Evolutionary conservation across 35 echinoderm and acorn worm genomes (phyloP).

Genomic region (Amphiura filiformis): DNA sequence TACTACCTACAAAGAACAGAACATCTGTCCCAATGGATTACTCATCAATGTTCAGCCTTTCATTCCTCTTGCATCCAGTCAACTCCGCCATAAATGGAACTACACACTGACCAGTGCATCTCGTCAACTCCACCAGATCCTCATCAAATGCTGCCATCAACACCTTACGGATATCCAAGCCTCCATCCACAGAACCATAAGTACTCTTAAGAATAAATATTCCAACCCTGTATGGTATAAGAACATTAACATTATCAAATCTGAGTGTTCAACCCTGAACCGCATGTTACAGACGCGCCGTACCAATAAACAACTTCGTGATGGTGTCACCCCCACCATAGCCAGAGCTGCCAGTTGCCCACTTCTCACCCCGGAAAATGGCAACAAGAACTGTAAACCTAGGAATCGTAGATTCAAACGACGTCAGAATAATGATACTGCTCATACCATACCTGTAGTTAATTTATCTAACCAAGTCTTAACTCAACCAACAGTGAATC

Average conservation of each 20-base stretch:
- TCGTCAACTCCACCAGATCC: neutral
- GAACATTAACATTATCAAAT: neutral
- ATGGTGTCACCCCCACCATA: neutral
- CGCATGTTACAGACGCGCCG: neutral
- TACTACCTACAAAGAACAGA: neutral
- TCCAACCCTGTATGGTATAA: neutral
- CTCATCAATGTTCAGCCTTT: neutral
- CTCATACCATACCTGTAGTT: neutral
- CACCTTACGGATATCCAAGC: neutral
- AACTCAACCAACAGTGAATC: neutral
- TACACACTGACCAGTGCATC: neutral
- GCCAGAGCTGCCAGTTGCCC: neutral
- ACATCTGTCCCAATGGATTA: neutral
- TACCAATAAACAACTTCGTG: neutral
- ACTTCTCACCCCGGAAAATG: neutral
- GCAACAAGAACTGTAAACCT: neutral
- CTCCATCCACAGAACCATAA: neutral
- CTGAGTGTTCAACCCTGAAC: neutral
- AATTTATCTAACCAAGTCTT: neutral
- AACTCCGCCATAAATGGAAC: neutral
- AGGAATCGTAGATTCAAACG: neutral
- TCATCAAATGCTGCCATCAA: neutral
- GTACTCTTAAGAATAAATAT: neutral
- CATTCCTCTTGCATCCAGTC: neutral
- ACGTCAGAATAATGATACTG: neutral